Base-by-base conservation (phyloP, 2,888 invertebrate species). In the Megaustenia siamemsis region DNA sequence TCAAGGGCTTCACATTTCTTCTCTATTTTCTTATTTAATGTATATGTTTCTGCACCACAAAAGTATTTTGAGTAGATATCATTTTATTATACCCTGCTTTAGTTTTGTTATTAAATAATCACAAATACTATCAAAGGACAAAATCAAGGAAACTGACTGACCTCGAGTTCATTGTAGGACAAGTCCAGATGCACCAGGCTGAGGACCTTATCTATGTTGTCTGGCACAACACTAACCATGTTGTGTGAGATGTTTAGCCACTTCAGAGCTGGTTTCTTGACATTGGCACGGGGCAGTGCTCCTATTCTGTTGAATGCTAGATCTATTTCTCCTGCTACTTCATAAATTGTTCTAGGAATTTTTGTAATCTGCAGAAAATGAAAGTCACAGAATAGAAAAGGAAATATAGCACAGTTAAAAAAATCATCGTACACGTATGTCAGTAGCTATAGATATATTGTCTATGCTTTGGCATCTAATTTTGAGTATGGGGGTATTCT, bases 121-220 rank as follows among this genome's bases (percentile, higher is more conserved):
- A 60, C n/a, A n/a, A 6, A 15, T 24, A 60, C n/a, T 6, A 24
- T 15, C 8, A n/a, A 60, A n/a, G 0, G 24, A 60, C 18, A 8
- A n/a, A 60, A 60, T 24, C 18, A 60, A n/a, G n/a, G n/a, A 43
- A 2, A 71, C 24, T 6, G 4, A 73, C 66, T 76, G 12, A 83
- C 83, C 76, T 89, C 88, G 43, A 93, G 88, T 69, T 92, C 90
- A 87, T 98, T 98, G 89, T 96, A 94, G 0, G 96, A 96, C 66
- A 98, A 94, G 90, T 96, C 95, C 86, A 98, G 94, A 10, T 95
- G 89, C 24, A 92, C 92, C 49, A 93, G 86, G 63, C 92, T 93
- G 56, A 86, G 79, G 8, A 93, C 89, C 63, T 90, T 90, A 85
- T 92, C 89, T 24, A 93, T 91, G 86, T 90, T 91, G 69, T 90